Base-by-base conservation (phyloP, 2,888 invertebrate species). In the Dioctria linearis region DNA sequence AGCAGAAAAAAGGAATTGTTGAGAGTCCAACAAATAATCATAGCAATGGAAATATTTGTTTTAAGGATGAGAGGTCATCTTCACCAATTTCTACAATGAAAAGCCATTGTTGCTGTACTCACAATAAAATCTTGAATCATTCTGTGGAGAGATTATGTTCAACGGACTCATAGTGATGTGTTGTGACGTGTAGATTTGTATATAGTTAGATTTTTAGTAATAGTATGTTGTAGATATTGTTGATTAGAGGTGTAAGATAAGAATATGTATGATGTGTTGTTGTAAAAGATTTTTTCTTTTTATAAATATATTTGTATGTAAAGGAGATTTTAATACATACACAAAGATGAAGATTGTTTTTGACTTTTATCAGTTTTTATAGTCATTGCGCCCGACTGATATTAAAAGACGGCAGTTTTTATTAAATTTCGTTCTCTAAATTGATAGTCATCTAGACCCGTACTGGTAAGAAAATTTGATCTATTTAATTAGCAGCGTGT, bases 1-100 rank as follows among this genome's bases (percentile, higher is more conserved):
- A 98, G 88, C 92, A 96, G 89, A 98, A 98, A 91, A 98, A 97
- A 86, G 96, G 96, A 84, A 95, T 95, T 85, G 89, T 92, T 5
- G 94, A 94, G 59, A 88, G 87, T 66, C 88, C 88, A 5, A 87
- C 87, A 40, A 51, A 25, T 25, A 25, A 37, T 9, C 51, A 66
- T 39, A 66, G n/a, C 39, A 9, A 42, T 5, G 51, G 40, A 3
- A 78, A 3, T 37, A 37, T 13, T 25, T 9, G 37, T 43, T 66
- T 66, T 66, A 43, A 42, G 8, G 66, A 66, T 4, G 39, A 25
- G n/a, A 13, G 13, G 2, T 3, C n/a, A 66, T 40, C 13, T 4
- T 49, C 63, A 4, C 8, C 59, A 63, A 54, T 25, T 9, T 37
- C 51, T 13, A 40, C n/a, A 8, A 54, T n/a, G 39, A 65, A 66